Evolutionary conservation across 2,113 vertebrate genomes (phyloP).

Genomic region (Dipodomys stephensi): DNA sequence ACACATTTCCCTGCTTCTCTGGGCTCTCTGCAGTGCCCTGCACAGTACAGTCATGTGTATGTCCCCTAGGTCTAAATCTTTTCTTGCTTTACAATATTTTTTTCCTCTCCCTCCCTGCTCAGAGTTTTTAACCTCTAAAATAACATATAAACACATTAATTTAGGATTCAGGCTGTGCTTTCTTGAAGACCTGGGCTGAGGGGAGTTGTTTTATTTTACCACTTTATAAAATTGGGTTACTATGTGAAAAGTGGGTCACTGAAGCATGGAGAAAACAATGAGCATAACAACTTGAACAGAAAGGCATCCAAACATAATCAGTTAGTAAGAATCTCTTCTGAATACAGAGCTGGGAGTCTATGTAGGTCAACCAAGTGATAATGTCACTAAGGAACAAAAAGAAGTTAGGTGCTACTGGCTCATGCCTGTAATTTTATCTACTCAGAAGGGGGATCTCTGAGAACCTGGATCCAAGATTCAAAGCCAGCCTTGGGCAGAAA

Average conservation of each 20-base stretch:
- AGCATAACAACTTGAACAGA: neutral
- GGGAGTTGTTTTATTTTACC: neutral
- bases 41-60: too few relatives aligned
- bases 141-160: neutral
- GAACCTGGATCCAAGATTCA: too few relatives aligned
- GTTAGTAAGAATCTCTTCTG: neutral
- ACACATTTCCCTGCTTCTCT: neutral
- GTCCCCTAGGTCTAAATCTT: neutral
- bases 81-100: neutral
- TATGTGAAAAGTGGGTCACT: neutral
- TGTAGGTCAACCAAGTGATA: neutral
- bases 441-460: too few relatives aligned
- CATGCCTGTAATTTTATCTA: too few relatives aligned
- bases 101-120: neutral
- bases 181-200: slow-evolving; percentile 4
- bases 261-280: neutral
- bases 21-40: neutral
- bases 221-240: slow-evolving; percentile 7
- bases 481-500: too few relatives aligned
- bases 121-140: neutral
- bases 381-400: slow-evolving; percentile 21
- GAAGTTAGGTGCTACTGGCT: neutral
- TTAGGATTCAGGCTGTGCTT: neutral
- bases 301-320: neutral
- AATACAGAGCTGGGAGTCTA: neutral